A percentile compares a stretch with the other conserved stretches of the same genome.
Evolutionary conservation across 2,797 vertebrate species (phyloP).

Genomic region (Choloepus didactylus): DNA sequence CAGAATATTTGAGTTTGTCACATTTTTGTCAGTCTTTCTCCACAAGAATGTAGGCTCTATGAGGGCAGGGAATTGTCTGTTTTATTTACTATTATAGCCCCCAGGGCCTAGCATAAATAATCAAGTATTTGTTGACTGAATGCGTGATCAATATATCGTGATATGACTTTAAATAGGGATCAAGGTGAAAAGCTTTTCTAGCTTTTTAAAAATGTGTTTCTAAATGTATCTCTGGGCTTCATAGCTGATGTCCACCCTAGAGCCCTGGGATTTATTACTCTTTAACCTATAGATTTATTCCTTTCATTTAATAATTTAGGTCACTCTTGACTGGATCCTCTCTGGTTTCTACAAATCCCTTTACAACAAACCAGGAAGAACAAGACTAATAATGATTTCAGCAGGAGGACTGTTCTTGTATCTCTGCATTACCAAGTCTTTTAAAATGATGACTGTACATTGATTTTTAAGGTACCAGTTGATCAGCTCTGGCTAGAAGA

Average conservation of each 20-base stretch:
- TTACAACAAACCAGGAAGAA: background rate
- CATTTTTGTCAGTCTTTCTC: background rate
- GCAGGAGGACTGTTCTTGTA: background rate
- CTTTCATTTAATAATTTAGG: constrained; percentile 43
- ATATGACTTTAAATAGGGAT: background rate
- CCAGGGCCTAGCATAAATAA: background rate
- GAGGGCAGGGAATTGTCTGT: background rate
- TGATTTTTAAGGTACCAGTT: background rate
- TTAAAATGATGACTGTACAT: background rate
- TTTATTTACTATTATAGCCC: background rate
- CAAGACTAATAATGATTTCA: background rate
- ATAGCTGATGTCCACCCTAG: background rate
- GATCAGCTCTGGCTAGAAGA: background rate
- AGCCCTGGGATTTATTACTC: background rate
- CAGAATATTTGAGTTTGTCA: background rate
- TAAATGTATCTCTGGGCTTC: background rate
- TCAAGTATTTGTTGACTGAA: background rate
- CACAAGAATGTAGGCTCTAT: background rate
- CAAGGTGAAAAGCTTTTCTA: constrained; percentile 5
- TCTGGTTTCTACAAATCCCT: background rate
- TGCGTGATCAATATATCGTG: background rate
- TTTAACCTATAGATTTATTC: constrained; percentile 13
- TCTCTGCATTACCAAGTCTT: background rate
- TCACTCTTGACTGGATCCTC: constrained; percentile 17
- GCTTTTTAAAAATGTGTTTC: background rate